phyloP scores from a whole-genome alignment of 2,797 vertebrate genomes.

The Tamandua tetradactyla region DNA sequence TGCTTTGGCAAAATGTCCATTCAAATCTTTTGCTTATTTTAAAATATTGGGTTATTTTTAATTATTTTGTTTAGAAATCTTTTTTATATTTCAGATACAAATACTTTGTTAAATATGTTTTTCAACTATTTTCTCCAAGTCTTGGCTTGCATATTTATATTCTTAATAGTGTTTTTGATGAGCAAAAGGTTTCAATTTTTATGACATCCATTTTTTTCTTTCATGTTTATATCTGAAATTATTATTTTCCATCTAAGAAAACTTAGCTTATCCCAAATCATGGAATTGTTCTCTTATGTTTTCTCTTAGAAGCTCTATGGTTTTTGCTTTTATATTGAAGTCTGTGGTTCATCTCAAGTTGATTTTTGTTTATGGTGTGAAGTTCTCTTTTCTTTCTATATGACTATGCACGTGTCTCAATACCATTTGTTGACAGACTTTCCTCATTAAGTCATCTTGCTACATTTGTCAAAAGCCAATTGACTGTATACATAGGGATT shows the following conservation, averaged over 20 bases:
- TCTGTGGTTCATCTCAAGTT: not conserved
- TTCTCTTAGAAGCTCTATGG: not conserved
- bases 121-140: not conserved
- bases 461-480: conserved; percentile 11
- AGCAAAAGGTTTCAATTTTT: not conserved
- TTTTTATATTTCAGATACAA: not conserved
- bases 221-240: not conserved
- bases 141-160: not conserved
- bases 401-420: not conserved
- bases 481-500: not conserved
- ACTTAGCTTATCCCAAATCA: not conserved
- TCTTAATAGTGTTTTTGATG: not conserved
- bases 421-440: not conserved
- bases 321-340: not conserved
- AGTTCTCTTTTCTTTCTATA: not conserved
- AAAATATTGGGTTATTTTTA: not conserved
- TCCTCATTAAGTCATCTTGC: not conserved
- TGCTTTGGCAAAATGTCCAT: not conserved
- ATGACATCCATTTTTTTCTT: not conserved
- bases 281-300: not conserved
- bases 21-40: not conserved
- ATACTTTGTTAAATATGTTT: not conserved
- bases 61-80: not conserved
- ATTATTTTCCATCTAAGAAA: not conserved
- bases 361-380: not conserved